These are phyloP conservation scores for Orthosia cruda DNA, from an alignment of 2,888 invertebrate species.

Conservation along the genomic window DNA sequence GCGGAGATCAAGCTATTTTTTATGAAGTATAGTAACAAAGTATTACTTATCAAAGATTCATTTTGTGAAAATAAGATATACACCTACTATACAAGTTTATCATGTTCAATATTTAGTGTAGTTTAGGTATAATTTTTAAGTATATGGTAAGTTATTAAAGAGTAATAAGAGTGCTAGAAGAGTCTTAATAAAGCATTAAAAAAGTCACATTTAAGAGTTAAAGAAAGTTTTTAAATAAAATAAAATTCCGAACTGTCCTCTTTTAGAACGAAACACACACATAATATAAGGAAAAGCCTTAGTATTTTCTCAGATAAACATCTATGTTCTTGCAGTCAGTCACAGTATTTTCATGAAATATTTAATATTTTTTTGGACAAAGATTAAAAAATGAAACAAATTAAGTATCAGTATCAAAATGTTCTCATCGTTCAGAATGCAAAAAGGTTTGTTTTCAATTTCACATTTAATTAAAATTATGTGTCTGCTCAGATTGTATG, in stretches of 20 bases:
- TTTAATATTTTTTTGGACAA: not conserved
- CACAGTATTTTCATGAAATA: slow-evolving; percentile 8
- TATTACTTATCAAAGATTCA: not conserved
- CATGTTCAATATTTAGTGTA: not conserved
- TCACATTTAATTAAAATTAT: no score
- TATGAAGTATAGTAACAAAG: no score
- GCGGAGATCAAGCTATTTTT: no score
- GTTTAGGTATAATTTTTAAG: no score
- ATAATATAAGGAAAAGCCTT: slow-evolving; percentile 56
- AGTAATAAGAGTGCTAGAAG: slow-evolving; percentile 5
- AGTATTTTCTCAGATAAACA: slow-evolving; percentile 43
- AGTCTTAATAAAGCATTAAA: not conserved
- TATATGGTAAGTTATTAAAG: not conserved
- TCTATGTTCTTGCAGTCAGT: slow-evolving; percentile 52
- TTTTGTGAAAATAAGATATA: not conserved
- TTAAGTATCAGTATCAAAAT: no score
- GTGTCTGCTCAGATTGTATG: no score
- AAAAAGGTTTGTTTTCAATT: no score
- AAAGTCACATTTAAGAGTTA: not conserved
- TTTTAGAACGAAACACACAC: slow-evolving; percentile 49
- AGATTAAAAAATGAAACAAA: no score
- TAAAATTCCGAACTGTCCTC: slow-evolving; percentile 51
- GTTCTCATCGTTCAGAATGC: not conserved
- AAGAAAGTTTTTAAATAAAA: not conserved
- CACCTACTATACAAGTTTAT: not conserved